These are phyloP conservation scores for Melanostoma mellinum DNA, from an alignment of 2,888 invertebrate species.

Conservation along the genomic window DNA sequence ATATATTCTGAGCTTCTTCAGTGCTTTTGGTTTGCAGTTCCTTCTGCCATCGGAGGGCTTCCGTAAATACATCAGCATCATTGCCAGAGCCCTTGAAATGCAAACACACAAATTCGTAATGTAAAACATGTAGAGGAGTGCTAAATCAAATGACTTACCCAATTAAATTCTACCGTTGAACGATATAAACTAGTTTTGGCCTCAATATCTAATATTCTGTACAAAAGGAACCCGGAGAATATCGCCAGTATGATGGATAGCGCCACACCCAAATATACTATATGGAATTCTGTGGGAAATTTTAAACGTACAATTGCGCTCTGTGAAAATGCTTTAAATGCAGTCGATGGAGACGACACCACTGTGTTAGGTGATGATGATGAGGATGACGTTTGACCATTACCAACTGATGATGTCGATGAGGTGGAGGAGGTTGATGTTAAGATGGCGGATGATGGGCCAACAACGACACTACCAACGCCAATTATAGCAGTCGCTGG, in stretches of 20 bases:
- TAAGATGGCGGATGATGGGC: conserved; percentile 73
- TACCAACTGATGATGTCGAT: conserved; percentile 73
- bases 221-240: conserved; percentile 80
- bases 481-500: conserved; percentile 73
- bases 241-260: conserved; percentile 79
- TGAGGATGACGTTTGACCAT: conserved; percentile 63
- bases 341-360: conserved; percentile 73
- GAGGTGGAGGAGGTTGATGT: conserved; percentile 74
- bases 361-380: conserved; percentile 75
- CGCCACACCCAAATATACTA: conserved; percentile 80
- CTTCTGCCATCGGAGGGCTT: conserved; percentile 87
- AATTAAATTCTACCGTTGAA: conserved; percentile 80
- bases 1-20: conserved; percentile 88
- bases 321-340: conserved; percentile 74
- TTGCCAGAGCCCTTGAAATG: conserved; percentile 81
- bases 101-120: conserved; percentile 2
- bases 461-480: conserved; percentile 74
- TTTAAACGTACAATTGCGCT: conserved; percentile 75
- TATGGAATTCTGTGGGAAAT: conserved; percentile 79
- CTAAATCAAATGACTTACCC: conserved; percentile 77
- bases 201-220: conserved; percentile 81
- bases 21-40: conserved; percentile 88
- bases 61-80: conserved; percentile 86
- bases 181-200: conserved; percentile 79
- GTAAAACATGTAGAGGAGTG: too few relatives aligned